Evolutionary conservation across 2,797 vertebrate genomes (phyloP), one percentile per base, ranked within the genome.

Genomic region (Hybognathus amarus): DNA sequence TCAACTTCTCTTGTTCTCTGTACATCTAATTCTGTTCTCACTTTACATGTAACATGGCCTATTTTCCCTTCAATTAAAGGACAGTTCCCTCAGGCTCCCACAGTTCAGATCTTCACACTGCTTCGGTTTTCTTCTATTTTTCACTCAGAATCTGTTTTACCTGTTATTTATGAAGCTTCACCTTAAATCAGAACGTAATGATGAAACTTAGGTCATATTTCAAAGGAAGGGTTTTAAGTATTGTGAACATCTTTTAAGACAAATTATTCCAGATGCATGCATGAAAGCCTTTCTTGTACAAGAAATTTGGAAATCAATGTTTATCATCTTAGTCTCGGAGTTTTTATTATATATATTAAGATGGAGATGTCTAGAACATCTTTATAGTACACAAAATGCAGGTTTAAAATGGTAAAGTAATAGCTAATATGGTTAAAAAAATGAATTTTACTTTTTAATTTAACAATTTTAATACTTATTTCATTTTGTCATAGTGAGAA

Each of bases 61-160:
- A 80, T 81, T 87, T 85, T 80, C 54, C 42, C 69, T 69, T 80
- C 67, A 54, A 70, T 84, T 87, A 82, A 77, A 84, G 38, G 33
- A 56, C 70, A 71, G 42, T 59, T 77, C 82, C 82, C 68, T 36
- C 33, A 67, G 64, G 78, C 50, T 45, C 47, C 3, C 40, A 17
- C 40, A 17, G 47, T 78, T 82, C 84, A 1, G 30, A 66, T 64
- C 80, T 82, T 27, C 17, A 13, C 9, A 2, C 0, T 59, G 54
- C 59, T 68, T 18, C 8, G 42, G 40, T 64, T 76, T 59, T 42
- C 73, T 45, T 52, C 15, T 6, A 36, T 76, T 47, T 38, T 54
- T 27, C 18, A 1, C 52, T 73, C 36, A 20, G 22, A 71, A 52
- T 27, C 47, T 75, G 45, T 85, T 77, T 66, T 79, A 64, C 66